These are phyloP conservation scores for Drosophila borborema DNA, from an alignment of 2,888 invertebrate species.

Conservation along the genomic window DNA sequence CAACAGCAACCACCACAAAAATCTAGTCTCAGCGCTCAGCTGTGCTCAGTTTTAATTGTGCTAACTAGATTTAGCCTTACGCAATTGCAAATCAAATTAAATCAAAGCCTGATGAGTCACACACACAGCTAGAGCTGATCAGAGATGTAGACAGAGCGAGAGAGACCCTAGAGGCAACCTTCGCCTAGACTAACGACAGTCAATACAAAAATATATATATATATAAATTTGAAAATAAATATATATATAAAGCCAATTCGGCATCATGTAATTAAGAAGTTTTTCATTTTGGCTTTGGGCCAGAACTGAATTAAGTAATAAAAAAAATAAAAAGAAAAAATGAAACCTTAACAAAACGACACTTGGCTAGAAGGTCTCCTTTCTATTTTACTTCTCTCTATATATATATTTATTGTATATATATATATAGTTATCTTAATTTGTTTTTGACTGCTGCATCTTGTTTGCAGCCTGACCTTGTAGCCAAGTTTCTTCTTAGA, in stretches of 20 bases:
- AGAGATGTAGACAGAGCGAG: not conserved
- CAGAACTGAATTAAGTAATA: slow-evolving; percentile 36
- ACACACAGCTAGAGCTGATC: slow-evolving; percentile 2
- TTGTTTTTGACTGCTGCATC: slow-evolving; percentile 37
- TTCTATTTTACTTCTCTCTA: slow-evolving; percentile 48
- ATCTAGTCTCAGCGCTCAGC: slow-evolving; percentile 41
- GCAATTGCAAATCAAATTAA: slow-evolving; percentile 66
- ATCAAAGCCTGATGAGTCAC: slow-evolving; percentile 71
- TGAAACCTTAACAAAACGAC: slow-evolving; percentile 43
- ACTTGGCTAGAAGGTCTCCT: slow-evolving; percentile 59
- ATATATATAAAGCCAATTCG: slow-evolving; percentile 38
- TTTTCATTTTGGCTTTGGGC: slow-evolving; percentile 26
- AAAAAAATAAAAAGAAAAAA: slow-evolving; percentile 3
- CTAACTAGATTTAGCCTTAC: slow-evolving; percentile 71
- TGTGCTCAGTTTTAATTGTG: slow-evolving; percentile 67
- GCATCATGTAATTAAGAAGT: slow-evolving; percentile 71
- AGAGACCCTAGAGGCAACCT: slow-evolving; percentile 53
- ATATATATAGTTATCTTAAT: slow-evolving; percentile 2
- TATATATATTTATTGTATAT: not conserved
- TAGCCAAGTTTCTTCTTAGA: slow-evolving; percentile 17
- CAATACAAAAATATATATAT: not conserved
- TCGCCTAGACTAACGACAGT: slow-evolving; percentile 31
- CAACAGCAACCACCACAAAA: not conserved
- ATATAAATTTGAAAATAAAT: not conserved
- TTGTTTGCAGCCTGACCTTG: slow-evolving; percentile 60